phyloP scores from a whole-genome alignment of 1,140 invertebrate genomes.

The Drosophila bipectinata region DNA sequence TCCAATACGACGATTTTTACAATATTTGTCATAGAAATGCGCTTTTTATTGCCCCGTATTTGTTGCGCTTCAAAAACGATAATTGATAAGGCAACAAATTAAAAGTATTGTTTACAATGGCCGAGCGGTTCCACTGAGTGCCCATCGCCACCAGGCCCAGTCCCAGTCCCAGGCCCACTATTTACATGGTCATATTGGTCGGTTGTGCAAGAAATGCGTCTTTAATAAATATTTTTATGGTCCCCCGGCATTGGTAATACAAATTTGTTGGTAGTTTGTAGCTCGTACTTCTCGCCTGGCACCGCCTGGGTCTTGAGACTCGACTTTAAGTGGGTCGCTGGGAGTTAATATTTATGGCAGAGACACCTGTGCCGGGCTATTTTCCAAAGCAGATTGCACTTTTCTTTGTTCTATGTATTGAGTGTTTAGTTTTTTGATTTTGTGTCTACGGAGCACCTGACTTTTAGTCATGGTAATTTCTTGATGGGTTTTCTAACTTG shows the following conservation, averaged over 20 bases:
- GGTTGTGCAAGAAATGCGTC: constrained; percentile 74
- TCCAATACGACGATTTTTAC: constrained; percentile 4
- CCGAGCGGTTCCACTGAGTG: constrained; percentile 50
- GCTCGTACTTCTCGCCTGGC: constrained; percentile 10
- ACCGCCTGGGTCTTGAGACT: constrained; percentile 30
- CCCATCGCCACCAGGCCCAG: constrained; percentile 39
- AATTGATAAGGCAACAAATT: constrained; percentile 70
- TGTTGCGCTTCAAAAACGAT: constrained; percentile 14
- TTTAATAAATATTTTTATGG: constrained; percentile 65
- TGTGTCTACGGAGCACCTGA: constrained; percentile 21
- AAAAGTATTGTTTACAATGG: constrained; percentile 59
- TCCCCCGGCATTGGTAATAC: constrained; percentile 29
- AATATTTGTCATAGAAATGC: constrained; percentile 26
- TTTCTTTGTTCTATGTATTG: constrained; percentile 29
- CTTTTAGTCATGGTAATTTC: constrained; percentile 20
- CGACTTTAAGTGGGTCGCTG: constrained; percentile 52
- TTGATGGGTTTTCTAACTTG: constrained; percentile 16
- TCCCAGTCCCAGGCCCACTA: constrained; percentile 29
- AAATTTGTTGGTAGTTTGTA: constrained; percentile 7
- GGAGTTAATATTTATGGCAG: constrained; percentile 48
- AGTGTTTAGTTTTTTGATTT: constrained; percentile 20
- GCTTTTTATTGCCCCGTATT: constrained; percentile 25
- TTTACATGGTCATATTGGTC: constrained; percentile 38
- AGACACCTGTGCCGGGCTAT: constrained; percentile 49
- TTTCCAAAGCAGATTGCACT: constrained; percentile 14